Conservation (phyloP, 2,113 vertebrate species). For the Motacilla tschutschensis region DNA sequence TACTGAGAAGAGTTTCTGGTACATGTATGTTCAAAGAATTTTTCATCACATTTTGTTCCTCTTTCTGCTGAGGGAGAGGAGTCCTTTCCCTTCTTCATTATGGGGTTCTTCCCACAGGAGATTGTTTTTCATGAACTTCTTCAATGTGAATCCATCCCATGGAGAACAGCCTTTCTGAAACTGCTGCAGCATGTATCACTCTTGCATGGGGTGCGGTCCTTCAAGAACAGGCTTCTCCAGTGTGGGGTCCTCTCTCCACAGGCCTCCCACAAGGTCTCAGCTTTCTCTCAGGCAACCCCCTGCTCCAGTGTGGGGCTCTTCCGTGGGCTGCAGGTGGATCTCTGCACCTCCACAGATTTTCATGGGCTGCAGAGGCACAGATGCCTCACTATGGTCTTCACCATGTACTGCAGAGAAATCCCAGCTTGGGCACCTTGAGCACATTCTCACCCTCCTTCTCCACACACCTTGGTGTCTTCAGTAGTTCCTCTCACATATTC, state of each 20-base stretch:
- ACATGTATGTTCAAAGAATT: fast-evolving
- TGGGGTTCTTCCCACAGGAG: not conserved
- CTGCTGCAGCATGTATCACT: not conserved
- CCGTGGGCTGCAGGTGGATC: not conserved
- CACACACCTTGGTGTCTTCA: not conserved
- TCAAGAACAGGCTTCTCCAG: not conserved
- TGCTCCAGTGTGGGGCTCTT: fast-evolving
- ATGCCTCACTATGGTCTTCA: not conserved
- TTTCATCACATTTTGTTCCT: not conserved
- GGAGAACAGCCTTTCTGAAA: too few species aligned
- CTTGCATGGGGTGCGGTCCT: fast-evolving
- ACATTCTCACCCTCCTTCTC: not conserved
- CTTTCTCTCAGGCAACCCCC: not conserved
- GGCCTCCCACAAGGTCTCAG: not conserved
- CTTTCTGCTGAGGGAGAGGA: not conserved
- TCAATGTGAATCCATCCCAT: fast-evolving
- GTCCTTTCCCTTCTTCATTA: not conserved
- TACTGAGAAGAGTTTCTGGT: fast-evolving
- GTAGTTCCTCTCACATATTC: not conserved
- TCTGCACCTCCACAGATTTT: fast-evolving
- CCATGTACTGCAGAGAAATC: not conserved
- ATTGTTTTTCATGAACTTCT: not conserved
- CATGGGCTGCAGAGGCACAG: not conserved
- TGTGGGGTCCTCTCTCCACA: too few species aligned
- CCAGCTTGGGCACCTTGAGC: not conserved